A percentile compares a stretch with the other conserved stretches of the same genome.
Evolutionary conservation across 1,140 invertebrate genomes (phyloP).

Genomic region (Listronotus oregonensis): DNA sequence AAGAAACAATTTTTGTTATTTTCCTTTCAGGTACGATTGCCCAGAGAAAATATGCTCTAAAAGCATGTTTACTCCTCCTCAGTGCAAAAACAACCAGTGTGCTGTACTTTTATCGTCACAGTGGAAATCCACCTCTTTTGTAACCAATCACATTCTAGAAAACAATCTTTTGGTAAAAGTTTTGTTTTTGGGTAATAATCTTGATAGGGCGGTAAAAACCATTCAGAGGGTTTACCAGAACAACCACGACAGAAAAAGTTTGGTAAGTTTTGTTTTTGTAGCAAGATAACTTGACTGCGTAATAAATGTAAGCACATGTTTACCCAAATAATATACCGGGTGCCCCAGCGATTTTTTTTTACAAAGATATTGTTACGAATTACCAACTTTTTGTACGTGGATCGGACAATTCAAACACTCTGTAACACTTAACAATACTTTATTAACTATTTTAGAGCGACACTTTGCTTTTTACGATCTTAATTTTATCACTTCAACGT

Average conservation of each 20-base stretch:
- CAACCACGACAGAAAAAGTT: slow-evolving; percentile 23
- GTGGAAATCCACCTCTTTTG: slow-evolving; percentile 59
- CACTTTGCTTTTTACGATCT: too few relatives aligned
- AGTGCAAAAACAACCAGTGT: slow-evolving; percentile 60
- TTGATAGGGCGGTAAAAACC: slow-evolving; percentile 58
- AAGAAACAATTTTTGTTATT: too few relatives aligned
- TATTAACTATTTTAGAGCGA: too few relatives aligned
- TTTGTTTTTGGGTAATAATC: slow-evolving; percentile 66
- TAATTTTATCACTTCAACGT: too few relatives aligned
- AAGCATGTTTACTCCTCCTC: slow-evolving; percentile 64
- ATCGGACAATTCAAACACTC: too few relatives aligned
- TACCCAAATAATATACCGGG: too few relatives aligned
- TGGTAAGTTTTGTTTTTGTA: slow-evolving; percentile 15
- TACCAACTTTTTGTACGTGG: too few relatives aligned
- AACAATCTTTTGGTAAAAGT: slow-evolving; percentile 64
- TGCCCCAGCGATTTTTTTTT: too few relatives aligned
- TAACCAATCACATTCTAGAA: slow-evolving; percentile 62
- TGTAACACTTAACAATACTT: too few relatives aligned
- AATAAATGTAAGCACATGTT: too few relatives aligned
- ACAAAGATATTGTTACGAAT: too few relatives aligned
- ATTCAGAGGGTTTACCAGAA: slow-evolving; percentile 53
- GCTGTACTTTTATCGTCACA: slow-evolving; percentile 65
- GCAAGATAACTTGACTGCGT: too few relatives aligned
- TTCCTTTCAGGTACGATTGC: slow-evolving; percentile 61
- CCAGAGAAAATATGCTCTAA: slow-evolving; percentile 59